Evolutionary conservation across 2,888 invertebrate genomes (phyloP).

Genomic region (Drosophila niveifrons): DNA sequence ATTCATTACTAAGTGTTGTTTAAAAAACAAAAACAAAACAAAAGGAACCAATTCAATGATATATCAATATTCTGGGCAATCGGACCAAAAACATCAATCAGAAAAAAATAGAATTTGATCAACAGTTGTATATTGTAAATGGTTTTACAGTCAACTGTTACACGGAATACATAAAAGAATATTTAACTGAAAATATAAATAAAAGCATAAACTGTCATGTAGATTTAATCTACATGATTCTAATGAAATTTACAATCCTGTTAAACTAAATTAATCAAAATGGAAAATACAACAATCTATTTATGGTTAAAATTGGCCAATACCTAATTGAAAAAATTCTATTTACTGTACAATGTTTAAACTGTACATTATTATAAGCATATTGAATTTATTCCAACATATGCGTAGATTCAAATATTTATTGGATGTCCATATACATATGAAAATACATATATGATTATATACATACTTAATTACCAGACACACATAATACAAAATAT

Average conservation of each 20-base stretch:
- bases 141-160: conserved; percentile 53
- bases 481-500: conserved; percentile 11
- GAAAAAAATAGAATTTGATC: conserved; percentile 50
- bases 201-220: conserved; percentile 27
- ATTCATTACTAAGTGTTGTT: conserved; percentile 11
- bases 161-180: conserved; percentile 26
- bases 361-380: conserved; percentile 43
- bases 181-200: conserved; percentile 28
- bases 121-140: conserved; percentile 51
- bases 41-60: conserved; percentile 69
- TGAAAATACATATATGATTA: conserved; percentile 29
- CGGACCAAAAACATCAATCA: conserved; percentile 69
- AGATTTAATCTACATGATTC: conserved; percentile 64
- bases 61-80: conserved; percentile 71
- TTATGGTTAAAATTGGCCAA: conserved; percentile 69
- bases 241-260: conserved; percentile 48
- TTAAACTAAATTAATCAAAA: conserved; percentile 35
- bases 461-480: conserved; percentile 31
- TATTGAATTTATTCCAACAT: conserved; percentile 45
- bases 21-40: conserved; percentile 19
- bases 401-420: conserved; percentile 18
- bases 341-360: conserved; percentile 67
- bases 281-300: conserved; percentile 44
- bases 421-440: conserved; percentile 37
- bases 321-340: conserved; percentile 25